phyloP scores from a whole-genome alignment of 1,140 invertebrate species.

The Drosophila rhopaloa region DNA sequence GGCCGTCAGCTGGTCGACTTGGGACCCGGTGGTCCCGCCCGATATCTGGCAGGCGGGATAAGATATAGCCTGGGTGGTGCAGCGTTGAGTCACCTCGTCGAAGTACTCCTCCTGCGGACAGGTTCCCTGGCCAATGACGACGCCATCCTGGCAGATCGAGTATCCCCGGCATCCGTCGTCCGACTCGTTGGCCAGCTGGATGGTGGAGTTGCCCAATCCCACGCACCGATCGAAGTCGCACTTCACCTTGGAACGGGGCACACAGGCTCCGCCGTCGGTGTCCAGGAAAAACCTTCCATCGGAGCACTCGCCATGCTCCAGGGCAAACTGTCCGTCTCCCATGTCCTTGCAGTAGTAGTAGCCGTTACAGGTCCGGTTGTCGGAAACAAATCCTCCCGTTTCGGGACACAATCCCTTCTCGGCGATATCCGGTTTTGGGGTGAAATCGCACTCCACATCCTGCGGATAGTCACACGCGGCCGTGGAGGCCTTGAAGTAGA shows the following conservation, averaged over 20 bases:
- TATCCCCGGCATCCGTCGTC: slow-evolving; percentile 67
- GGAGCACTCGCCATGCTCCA: slow-evolving; percentile 62
- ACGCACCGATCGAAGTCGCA: slow-evolving; percentile 71
- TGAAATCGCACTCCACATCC: slow-evolving; percentile 56
- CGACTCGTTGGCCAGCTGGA: slow-evolving; percentile 69
- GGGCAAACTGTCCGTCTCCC: slow-evolving; percentile 34
- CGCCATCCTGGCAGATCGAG: slow-evolving; percentile 67
- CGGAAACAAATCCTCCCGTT: slow-evolving; percentile 62
- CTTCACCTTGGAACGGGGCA: slow-evolving; percentile 51
- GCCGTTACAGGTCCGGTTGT: slow-evolving; percentile 63
- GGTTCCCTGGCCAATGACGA: slow-evolving; percentile 53
- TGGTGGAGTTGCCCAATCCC: slow-evolving; percentile 55
- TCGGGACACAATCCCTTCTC: slow-evolving; percentile 38
- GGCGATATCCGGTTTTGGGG: slow-evolving; percentile 17
- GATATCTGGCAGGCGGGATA: slow-evolving; percentile 64
- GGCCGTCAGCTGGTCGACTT: neutral
- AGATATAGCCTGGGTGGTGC: slow-evolving; percentile 50
- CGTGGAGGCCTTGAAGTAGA: slow-evolving; percentile 55
- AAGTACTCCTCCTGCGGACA: slow-evolving; percentile 73
- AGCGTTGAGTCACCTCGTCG: slow-evolving; percentile 66
- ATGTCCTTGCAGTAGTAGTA: slow-evolving; percentile 62
- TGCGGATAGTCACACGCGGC: slow-evolving; percentile 66
- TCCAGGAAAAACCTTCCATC: slow-evolving; percentile 58
- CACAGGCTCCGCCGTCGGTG: slow-evolving; percentile 58
- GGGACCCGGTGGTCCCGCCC: slow-evolving; percentile 4